Conservation (phyloP, 2,888 invertebrate species). For the Melipona beecheii region DNA sequence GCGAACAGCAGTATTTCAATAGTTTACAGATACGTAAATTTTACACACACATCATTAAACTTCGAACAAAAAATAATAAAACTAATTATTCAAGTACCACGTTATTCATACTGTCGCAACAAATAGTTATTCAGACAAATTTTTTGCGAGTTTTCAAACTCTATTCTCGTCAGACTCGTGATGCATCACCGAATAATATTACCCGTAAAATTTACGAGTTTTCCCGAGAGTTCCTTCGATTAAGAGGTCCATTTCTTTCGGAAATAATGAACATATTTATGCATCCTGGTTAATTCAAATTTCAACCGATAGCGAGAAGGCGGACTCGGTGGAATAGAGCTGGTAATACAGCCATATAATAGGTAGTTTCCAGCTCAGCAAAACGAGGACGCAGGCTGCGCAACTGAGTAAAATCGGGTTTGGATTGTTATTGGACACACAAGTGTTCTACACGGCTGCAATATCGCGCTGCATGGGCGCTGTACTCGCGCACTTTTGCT, state of each 20-base stretch:
- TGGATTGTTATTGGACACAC: slow-evolving; percentile 68
- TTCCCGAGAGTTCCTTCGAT: too few species aligned
- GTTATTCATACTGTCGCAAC: too few species aligned
- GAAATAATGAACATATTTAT: slow-evolving; percentile 26
- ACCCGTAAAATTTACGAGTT: too few species aligned
- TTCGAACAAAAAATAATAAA: too few species aligned
- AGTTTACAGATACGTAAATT: too few species aligned
- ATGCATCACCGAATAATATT: too few species aligned
- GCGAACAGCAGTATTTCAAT: too few species aligned
- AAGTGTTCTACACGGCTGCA: slow-evolving; percentile 56
- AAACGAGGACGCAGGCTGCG: slow-evolving; percentile 54
- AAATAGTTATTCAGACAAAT: too few species aligned
- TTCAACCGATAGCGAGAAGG: slow-evolving; percentile 37
- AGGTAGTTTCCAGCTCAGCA: slow-evolving; percentile 62
- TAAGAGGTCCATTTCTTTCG: background rate
- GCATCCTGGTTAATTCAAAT: slow-evolving; percentile 41
- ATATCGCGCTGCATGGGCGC: slow-evolving; percentile 30
- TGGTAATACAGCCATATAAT: slow-evolving; percentile 59
- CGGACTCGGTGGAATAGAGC: slow-evolving; percentile 22
- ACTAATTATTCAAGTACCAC: too few species aligned
- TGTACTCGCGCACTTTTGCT: slow-evolving; percentile 27
- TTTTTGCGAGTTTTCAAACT: too few species aligned
- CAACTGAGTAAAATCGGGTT: slow-evolving; percentile 65
- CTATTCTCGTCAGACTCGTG: too few species aligned
- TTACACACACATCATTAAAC: too few species aligned